A percentile compares a stretch with the other conserved stretches of the same genome.
Evolutionary conservation across 2,113 vertebrate genomes (phyloP).

Genomic region (Alectura lathami): DNA sequence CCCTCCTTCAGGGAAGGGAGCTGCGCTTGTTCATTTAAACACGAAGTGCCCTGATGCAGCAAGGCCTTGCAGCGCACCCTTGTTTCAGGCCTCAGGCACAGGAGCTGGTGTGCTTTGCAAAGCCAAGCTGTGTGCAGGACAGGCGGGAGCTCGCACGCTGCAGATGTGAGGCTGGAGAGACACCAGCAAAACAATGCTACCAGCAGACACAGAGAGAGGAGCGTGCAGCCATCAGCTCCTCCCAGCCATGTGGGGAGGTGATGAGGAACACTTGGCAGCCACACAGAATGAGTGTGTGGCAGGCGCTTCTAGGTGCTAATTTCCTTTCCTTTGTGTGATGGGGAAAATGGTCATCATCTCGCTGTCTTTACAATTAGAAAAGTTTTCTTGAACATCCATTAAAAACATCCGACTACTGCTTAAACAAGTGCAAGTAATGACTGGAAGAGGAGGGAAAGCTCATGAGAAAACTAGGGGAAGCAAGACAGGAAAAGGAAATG

Average conservation of each 20-base stretch:
- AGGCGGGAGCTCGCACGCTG: background rate
- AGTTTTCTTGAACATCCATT: background rate
- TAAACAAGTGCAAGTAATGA: background rate
- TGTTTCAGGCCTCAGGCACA: background rate
- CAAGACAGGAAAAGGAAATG: background rate
- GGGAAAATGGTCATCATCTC: background rate
- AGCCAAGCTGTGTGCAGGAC: background rate
- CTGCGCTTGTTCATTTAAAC: no score
- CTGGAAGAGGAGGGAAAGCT: background rate
- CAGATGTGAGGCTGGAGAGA: background rate
- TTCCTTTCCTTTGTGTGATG: background rate
- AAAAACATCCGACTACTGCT: background rate
- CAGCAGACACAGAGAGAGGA: no score
- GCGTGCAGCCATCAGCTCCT: background rate
- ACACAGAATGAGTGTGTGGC: background rate
- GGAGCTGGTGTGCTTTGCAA: background rate
- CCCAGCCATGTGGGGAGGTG: rapidly evolving
- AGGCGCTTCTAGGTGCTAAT: rapidly evolving
- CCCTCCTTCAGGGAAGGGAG: background rate
- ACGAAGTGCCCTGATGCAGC: background rate
- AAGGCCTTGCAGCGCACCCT: rapidly evolving
- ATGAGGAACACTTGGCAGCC: background rate
- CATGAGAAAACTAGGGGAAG: background rate
- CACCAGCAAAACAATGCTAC: background rate
- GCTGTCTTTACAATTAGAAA: background rate